Evolutionary conservation across 2,113 vertebrate species (phyloP), one percentile per base, ranked within the genome.

Genomic region (Craseonycteris thonglongyai): DNA sequence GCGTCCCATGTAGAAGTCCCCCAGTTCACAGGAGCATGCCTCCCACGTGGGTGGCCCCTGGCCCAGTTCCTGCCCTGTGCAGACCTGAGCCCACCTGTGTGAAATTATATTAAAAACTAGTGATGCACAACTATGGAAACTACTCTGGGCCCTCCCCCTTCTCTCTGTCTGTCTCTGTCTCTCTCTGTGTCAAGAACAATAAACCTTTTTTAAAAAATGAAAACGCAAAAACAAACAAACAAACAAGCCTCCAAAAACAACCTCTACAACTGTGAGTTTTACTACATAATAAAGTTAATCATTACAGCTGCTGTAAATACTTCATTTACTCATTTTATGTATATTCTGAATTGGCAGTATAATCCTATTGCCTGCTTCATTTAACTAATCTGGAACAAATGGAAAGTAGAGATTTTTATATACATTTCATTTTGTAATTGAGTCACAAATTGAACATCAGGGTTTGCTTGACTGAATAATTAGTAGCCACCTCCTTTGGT

Each of bases 361-460:
- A 47, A 0, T 74, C 40, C 38, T 65, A 75, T 76, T 80, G 75
- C 28, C 61, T 28, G 33, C 84, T 94, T 69, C 85, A 96, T 59
- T 56, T 87, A 72, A 78, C 61, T 86, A 71, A 91, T 66, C 24
- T 66, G 76, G 68, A 65, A 63, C 75, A 92, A 56, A 83, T 28
- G 47, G 30, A 38, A 93, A 95, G 74, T 72, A 66, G 21, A 81
- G 59, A 59, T 61, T 92, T 74, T 92, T 74, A n/a, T 1, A 74
- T 45, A 75, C 76, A 93, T 88, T 47, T 40, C 13, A n/a, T 15
- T 42, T 65, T 14, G 8, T 28, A 14, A 38, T 0, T 22, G 26
- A 63, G n/a, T 38, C 61, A 24, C 10, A 2, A 9, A 30, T 1
- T 30, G n/a, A n/a, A 45, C 56, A 45, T 10, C 7, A 12, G 35